Conservation (phyloP, 2,113 vertebrate genomes). For the Heptranchias perlo region DNA sequence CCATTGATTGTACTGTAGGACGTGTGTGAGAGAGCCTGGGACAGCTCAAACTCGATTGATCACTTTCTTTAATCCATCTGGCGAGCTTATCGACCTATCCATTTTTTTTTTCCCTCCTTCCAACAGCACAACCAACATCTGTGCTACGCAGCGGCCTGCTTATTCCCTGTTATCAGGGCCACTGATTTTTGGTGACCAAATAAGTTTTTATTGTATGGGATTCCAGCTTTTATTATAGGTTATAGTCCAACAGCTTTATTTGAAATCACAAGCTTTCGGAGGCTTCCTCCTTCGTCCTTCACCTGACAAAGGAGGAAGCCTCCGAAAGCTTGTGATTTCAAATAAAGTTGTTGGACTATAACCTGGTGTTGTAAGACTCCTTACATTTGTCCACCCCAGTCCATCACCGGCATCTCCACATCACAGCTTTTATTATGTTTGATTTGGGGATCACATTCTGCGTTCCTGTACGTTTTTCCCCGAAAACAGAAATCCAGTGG, state of each 20-base stretch:
- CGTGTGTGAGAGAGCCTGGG: neutral
- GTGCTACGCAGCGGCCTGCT: neutral
- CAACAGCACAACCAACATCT: neutral
- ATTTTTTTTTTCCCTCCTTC: neutral
- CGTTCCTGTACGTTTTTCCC: neutral
- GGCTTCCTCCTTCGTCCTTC: too few relatives aligned
- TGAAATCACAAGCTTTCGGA: too few relatives aligned
- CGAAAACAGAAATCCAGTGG: neutral
- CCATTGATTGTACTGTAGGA: neutral
- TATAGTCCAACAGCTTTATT: too few relatives aligned
- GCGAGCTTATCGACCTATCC: neutral
- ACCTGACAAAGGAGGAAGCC: too few relatives aligned
- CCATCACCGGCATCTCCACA: too few relatives aligned
- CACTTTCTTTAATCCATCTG: neutral
- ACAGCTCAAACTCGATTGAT: conserved; percentile 7
- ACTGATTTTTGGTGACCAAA: neutral
- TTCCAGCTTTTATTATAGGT: neutral
- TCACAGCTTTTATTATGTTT: neutral
- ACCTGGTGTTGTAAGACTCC: too few relatives aligned
- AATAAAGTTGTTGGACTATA: too few relatives aligned
- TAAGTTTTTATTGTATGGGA: neutral
- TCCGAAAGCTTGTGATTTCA: too few relatives aligned
- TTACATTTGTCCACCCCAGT: too few relatives aligned
- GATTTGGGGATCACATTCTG: neutral
- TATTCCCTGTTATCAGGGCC: neutral